These are phyloP conservation scores for Callipepla californica DNA, from an alignment of 2,113 vertebrate genomes.

Conservation along the genomic window DNA sequence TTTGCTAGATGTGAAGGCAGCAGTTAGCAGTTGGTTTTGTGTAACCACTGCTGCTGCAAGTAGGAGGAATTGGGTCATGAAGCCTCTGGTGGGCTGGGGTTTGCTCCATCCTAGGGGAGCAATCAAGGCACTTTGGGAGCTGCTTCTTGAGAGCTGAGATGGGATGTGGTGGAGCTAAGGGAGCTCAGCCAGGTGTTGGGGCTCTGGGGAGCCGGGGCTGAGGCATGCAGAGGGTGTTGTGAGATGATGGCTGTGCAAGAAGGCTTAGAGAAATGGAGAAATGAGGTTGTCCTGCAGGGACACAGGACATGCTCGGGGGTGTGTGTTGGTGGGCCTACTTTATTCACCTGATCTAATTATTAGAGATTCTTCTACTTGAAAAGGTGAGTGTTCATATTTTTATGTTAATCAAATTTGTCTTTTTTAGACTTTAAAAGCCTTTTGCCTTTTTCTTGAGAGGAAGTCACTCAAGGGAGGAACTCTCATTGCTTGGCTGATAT, in stretches of 20 bases:
- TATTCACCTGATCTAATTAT: neutral
- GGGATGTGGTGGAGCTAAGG: neutral
- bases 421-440: neutral
- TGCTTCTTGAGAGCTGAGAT: neutral
- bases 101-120: neutral
- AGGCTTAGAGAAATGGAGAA: accelerated
- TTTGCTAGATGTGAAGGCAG: neutral
- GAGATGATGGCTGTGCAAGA: neutral
- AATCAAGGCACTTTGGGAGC: neutral
- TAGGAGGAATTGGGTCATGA: neutral
- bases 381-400: neutral
- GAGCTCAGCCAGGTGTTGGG: neutral
- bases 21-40: neutral
- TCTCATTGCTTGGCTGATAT: neutral
- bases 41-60: neutral
- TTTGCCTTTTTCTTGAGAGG: neutral
- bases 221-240: neutral
- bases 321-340: neutral
- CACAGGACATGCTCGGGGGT: accelerated
- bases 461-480: neutral
- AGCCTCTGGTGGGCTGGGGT: neutral
- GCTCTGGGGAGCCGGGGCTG: neutral
- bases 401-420: neutral
- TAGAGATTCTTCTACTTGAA: neutral
- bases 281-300: accelerated